A percentile compares a stretch with the other conserved stretches of the same genome.
Conservation (phyloP, 2,797 vertebrate genomes). For the Jordanella pulchra region DNA sequence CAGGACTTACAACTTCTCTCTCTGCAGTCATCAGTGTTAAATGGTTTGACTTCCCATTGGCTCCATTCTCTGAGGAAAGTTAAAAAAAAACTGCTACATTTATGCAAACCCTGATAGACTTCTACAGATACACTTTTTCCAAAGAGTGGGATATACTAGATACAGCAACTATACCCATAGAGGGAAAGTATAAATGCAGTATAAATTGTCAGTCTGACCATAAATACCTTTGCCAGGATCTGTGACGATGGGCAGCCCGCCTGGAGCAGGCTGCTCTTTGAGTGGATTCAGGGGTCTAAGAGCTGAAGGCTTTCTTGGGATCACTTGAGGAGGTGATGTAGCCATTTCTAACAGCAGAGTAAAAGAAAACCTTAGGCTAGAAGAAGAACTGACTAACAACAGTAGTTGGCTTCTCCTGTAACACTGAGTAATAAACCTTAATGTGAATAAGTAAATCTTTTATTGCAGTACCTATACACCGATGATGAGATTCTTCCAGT, state of each 20-base stretch:
- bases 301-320: slow-evolving; percentile 51
- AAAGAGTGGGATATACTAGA: neutral
- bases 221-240: slow-evolving; percentile 40
- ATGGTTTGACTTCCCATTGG: slow-evolving; percentile 3
- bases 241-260: neutral
- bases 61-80: slow-evolving; percentile 49
- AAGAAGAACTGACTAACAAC: neutral
- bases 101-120: slow-evolving; percentile 1
- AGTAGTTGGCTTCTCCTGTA: neutral
- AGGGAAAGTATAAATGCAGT: too few relatives aligned
- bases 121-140: neutral
- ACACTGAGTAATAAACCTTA: neutral
- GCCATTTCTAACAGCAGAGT: slow-evolving; percentile 58
- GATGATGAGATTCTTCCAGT: too few relatives aligned
- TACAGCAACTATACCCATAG: neutral
- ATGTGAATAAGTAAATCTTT: neutral
- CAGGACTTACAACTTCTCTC: slow-evolving; percentile 71
- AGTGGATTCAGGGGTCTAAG: slow-evolving; percentile 54
- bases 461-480: neutral
- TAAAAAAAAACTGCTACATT: slow-evolving; percentile 1
- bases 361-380: neutral
- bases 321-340: slow-evolving; percentile 32
- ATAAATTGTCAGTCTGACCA: neutral
- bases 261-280: slow-evolving; percentile 20
- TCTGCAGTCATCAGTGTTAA: slow-evolving; percentile 42